Evolutionary conservation across 2,888 invertebrate genomes (phyloP), one percentile per base, ranked within the genome.

Genomic region (Oscheius sp.): DNA sequence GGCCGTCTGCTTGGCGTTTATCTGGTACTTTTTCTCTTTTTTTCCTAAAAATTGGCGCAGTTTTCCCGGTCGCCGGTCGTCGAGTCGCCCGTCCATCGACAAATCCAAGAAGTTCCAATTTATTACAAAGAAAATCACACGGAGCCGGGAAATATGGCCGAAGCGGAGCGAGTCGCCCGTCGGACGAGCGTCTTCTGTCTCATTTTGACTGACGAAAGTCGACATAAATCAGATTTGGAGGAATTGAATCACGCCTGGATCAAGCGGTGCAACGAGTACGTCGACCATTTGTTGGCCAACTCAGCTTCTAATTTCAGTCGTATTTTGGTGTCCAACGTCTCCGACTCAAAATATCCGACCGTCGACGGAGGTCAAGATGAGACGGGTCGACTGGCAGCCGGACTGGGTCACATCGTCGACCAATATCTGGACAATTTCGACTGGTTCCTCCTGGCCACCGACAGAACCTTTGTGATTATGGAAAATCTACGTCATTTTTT

Each of bases 401-500:
- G 61, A 5, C 1, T 61, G 1, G n/a, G 13, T 7, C 35, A 35
- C 59, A 59, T 59, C 43, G 6, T 41, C 18, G 43, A 61, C 43
- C 29, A 41, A 12, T 7, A 12, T 18, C 35, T 61, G 21, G 61
- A 61, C 43, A 58, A 27, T 12, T 61, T 21, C 43, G 61, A 61
- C 43, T 61, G 61, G 61, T 61, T 61, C 41, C 43, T 61, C 41
- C 5, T 61, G 7, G 61, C 43, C 3, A n/a, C 29, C 7, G 43
- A 61, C 12, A 43, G 18, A 1, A 41, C 41, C 43, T 61, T 41
- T 41, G 61, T 43, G 12, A 41, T 61, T 61, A 18, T 61, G 9
- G 61, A 61, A 21, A 61, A 61, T 41, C n/a, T 61, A n/a, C 35
- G 61, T 16, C 23, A 41, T 35, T 59, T 59, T n/a, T 35, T 35